Evolutionary conservation across 2,797 vertebrate species (phyloP).

Genomic region (Graptemys geographica): DNA sequence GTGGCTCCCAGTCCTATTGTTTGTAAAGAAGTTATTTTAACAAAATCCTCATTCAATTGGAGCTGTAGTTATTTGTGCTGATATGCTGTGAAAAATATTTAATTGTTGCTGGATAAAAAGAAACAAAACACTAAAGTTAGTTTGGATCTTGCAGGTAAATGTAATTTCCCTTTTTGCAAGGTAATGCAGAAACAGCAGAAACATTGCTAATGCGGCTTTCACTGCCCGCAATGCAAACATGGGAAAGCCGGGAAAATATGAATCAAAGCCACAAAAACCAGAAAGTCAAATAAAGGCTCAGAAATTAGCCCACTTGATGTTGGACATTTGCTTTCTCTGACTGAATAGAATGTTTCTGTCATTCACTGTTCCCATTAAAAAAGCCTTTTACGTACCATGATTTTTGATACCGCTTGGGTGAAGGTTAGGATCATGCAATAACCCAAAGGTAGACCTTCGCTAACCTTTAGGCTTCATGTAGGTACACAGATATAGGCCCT

Average conservation of each 20-base stretch:
- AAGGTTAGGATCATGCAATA: not conserved
- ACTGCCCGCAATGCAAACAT: rapidly evolving
- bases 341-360: not conserved
- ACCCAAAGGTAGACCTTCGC: not conserved
- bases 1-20: not conserved
- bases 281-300: not conserved
- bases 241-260: not conserved
- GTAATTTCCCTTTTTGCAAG: not conserved
- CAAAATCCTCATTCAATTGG: not conserved
- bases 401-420: no score
- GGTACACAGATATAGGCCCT: no score
- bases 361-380: not conserved
- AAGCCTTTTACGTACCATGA: not conserved
- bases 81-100: no score
- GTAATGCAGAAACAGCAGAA: not conserved
- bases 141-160: not conserved
- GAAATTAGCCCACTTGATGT: not conserved
- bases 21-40: not conserved
- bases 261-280: not conserved
- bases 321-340: not conserved
- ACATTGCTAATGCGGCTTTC: not conserved
- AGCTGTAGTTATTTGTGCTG: not conserved
- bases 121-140: not conserved
- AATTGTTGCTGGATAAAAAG: not conserved
- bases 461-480: not conserved